Base-by-base conservation (phyloP, 2,888 invertebrate genomes). In the Bugulina stolonifera region DNA sequence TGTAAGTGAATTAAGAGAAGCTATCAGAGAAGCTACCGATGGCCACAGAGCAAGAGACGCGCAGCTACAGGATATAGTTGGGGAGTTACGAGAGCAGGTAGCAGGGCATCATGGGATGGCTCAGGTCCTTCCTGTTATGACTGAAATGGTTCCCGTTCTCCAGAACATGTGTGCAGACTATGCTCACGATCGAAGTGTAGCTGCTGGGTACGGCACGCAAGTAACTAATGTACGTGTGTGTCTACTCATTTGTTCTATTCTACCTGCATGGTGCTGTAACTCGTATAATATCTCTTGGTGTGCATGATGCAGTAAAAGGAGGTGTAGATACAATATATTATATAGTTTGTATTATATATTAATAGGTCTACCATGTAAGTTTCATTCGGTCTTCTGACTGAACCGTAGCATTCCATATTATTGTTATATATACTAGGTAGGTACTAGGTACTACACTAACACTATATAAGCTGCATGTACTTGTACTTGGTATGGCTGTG, bases 111-210 rank as follows among this genome's bases (percentile, higher is more conserved):
- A 27, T 32, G 32, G 18, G 22, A 27, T 64, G 3, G 27, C 14
- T 27, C 29, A 64, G n/a, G 18, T 64, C 3, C 64, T 64, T 64
- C 64, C 64, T 43, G 32, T 18, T 32, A 27, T 64, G 18, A 32
- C 10, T 2, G 64, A 64, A 34, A 32, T 64, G 32, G 25, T 64
- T 27, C 64, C 64, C 34, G 64, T 64, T 22, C 32, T 64, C 2
- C 64, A 64, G 22, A 32, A 64, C 2, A 64, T 64, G 64, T 64
- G 64, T 34, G 64, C 64, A 10, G 64, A 64, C n/a, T 64, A 64
- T 32, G 64, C 25, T 14, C 29, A 64, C 29, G 3, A 27, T 29
- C 64, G 5, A 32, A 64, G 18, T 18, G 5, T 18, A 10, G 43
- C 18, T 18, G 10, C 43, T 5, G 43, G 43, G 18, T 43, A 43